Percentiles rank a stretch among this genome's conserved stretches.
Conservation (phyloP, 2,888 invertebrate genomes). For the Ecdyonurus torrentis region DNA sequence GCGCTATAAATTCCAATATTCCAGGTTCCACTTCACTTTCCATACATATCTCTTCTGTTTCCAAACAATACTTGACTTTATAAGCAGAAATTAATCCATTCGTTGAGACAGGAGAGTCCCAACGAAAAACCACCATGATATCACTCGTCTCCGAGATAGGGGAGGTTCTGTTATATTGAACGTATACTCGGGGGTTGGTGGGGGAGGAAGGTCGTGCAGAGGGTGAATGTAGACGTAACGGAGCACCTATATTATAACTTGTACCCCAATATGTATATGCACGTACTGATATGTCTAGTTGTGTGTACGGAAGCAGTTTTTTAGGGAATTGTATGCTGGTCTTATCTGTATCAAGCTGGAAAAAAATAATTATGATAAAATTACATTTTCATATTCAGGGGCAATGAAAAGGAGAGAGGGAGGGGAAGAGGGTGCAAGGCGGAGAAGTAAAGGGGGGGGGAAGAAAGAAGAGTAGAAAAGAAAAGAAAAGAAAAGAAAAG, state of each 20-base stretch:
- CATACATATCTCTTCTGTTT: background rate
- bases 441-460: no score
- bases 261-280: slow-evolving; percentile 77
- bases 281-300: slow-evolving; percentile 52
- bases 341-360: background rate
- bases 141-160: slow-evolving; percentile 12
- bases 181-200: slow-evolving; percentile 51
- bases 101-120: slow-evolving; percentile 55
- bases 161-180: slow-evolving; percentile 29
- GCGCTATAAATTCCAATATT: slow-evolving; percentile 38
- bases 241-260: slow-evolving; percentile 39
- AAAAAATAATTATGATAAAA: no score
- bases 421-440: no score
- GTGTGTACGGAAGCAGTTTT: slow-evolving; percentile 42
- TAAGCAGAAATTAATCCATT: slow-evolving; percentile 65
- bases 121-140: slow-evolving; percentile 52
- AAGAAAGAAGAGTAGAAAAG: no score
- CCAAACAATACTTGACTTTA: slow-evolving; percentile 44
- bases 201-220: slow-evolving; percentile 67
- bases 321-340: background rate
- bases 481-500: no score
- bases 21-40: slow-evolving; percentile 31
- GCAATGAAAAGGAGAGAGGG: no score
- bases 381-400: no score
- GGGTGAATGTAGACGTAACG: slow-evolving; percentile 54